Conservation (phyloP, 2,113 vertebrate genomes). For the Sturnira hondurensis region DNA sequence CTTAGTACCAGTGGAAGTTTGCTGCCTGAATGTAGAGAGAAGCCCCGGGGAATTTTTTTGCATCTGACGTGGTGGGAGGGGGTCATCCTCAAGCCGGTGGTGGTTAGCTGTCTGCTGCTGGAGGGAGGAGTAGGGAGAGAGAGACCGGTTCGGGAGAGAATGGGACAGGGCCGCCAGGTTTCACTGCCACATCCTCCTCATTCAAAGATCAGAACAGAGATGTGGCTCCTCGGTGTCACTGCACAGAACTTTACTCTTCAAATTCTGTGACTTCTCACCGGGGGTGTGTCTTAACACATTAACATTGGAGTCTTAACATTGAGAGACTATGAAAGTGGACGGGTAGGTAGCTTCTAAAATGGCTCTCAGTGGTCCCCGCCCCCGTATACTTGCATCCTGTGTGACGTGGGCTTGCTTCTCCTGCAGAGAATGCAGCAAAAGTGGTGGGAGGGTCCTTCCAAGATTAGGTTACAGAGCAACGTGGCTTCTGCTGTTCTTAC, state of each 20-base stretch:
- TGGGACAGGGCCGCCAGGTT: neutral
- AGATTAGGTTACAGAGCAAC: neutral
- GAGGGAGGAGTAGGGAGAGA: neutral
- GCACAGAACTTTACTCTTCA: neutral
- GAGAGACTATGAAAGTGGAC: neutral
- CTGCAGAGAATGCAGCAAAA: neutral
- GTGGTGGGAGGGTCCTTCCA: neutral
- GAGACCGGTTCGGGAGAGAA: accelerated
- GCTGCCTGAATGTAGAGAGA: neutral
- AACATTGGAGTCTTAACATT: no score
- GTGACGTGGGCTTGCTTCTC: neutral
- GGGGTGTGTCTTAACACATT: no score
- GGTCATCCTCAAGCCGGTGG: neutral
- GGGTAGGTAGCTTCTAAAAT: neutral
- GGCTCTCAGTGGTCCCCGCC: neutral
- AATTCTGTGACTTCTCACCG: neutral
- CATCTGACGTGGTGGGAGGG: neutral
- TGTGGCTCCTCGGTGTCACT: neutral
- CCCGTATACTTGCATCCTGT: neutral
- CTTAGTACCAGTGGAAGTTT: neutral
- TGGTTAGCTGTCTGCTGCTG: neutral
- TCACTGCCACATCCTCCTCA: neutral
- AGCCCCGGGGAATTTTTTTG: neutral
- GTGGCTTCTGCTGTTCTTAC: neutral
- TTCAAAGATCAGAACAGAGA: neutral